Conservation (phyloP, 2,888 invertebrate species). For the Gisinianus flammeolus region DNA sequence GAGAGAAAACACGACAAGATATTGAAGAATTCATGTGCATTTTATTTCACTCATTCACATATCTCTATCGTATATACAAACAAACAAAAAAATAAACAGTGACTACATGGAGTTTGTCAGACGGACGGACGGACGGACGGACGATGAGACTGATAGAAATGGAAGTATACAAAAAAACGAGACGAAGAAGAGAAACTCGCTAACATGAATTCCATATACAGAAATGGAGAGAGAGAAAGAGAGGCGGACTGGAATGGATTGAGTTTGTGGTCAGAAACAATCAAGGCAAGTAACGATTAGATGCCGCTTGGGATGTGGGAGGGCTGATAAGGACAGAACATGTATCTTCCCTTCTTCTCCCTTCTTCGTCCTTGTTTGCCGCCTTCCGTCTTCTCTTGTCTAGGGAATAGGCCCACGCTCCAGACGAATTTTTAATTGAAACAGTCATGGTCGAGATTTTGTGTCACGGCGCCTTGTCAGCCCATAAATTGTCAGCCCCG, state of each 20-base stretch:
- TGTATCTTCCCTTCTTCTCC: constrained; percentile 1
- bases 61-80: no score
- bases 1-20: no score
- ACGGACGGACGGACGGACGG: neutral
- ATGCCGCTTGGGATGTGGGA: neutral
- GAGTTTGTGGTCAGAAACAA: constrained; percentile 28
- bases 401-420: neutral
- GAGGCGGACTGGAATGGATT: neutral
- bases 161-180: neutral
- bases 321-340: neutral
- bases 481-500: constrained; percentile 43
- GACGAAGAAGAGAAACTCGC: neutral
- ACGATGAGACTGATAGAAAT: neutral
- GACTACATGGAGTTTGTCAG: no score
- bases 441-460: constrained; percentile 45
- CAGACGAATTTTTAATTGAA: constrained; percentile 47
- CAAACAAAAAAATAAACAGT: no score
- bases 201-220: no score
- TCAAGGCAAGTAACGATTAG: constrained; percentile 11
- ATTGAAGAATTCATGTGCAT: no score
- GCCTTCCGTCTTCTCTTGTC: neutral
- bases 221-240: neutral
- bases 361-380: neutral
- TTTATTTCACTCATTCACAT: no score
- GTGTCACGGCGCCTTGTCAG: constrained; percentile 35